Conservation (phyloP, 2,113 vertebrate genomes). For the Ovis canadensis region DNA sequence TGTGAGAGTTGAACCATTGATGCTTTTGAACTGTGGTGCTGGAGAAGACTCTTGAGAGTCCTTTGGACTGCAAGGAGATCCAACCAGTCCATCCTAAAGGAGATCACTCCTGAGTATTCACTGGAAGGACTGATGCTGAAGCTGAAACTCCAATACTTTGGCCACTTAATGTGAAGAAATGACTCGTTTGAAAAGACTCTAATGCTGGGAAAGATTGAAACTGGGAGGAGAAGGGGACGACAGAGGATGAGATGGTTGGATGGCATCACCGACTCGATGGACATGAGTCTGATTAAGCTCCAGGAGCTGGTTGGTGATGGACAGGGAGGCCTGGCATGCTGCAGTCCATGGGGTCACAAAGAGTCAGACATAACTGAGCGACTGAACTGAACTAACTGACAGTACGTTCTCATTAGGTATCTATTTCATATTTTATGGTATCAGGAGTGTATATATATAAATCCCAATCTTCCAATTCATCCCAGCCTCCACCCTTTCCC, state of each 20-base stretch:
- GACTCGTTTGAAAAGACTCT: not conserved
- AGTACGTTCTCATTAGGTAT: not conserved
- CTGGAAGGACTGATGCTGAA: not conserved
- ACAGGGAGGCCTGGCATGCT: not conserved
- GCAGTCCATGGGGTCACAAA: not conserved
- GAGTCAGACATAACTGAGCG: not conserved
- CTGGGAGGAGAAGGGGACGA: fast-evolving
- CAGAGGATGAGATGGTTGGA: not conserved
- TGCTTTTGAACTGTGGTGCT: not conserved
- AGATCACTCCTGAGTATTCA: not conserved
- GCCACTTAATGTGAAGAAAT: not conserved
- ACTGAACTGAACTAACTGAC: not conserved
- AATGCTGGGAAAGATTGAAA: not conserved
- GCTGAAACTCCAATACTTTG: not conserved
- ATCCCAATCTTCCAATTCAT: not conserved
- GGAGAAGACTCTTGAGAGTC: not conserved
- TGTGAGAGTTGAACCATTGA: not conserved
- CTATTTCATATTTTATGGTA: not conserved
- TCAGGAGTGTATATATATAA: not conserved
- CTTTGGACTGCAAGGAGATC: not conserved
- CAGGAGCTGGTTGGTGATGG: not conserved
- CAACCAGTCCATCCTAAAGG: not conserved
- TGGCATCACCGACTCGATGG: not conserved
- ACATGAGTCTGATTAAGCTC: not conserved
- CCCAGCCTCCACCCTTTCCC: not conserved